Evolutionary conservation across 1,140 invertebrate species (phyloP).

Genomic region (Drosophila orosa): DNA sequence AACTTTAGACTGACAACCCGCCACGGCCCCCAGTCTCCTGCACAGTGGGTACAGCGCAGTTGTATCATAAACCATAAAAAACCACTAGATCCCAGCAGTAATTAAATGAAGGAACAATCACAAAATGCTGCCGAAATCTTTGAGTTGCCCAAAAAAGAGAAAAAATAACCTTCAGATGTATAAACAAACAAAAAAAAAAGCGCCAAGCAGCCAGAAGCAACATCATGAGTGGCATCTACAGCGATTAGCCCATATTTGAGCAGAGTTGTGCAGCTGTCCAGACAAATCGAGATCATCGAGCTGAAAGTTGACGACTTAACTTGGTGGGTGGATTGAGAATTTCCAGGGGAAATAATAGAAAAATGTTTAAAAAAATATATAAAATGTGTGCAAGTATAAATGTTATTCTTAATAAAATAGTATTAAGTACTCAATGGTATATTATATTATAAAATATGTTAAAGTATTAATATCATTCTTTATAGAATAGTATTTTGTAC

Average conservation of each 20-base stretch:
- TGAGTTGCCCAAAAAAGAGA: conserved; percentile 48
- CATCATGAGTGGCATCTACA: conserved; percentile 23
- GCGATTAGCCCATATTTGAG: conserved; percentile 59
- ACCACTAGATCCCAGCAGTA: conserved; percentile 50
- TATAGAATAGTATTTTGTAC: no score
- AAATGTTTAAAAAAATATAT: no score
- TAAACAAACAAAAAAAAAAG: conserved; percentile 69
- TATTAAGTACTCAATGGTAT: no score
- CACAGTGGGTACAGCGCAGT: conserved; percentile 40
- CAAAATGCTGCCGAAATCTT: conserved; percentile 60
- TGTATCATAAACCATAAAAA: conserved; percentile 66
- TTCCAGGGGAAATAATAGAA: background rate
- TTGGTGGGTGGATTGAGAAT: conserved; percentile 13
- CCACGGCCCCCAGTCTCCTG: conserved; percentile 8
- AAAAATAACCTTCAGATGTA: conserved; percentile 69
- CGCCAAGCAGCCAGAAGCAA: conserved; percentile 49
- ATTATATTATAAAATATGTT: no score
- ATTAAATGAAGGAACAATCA: conserved; percentile 54
- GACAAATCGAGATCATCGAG: conserved; percentile 38
- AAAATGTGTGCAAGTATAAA: no score
- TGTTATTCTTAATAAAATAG: no score
- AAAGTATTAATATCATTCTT: background rate
- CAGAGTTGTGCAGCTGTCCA: conserved; percentile 35
- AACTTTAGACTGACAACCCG: conserved; percentile 64
- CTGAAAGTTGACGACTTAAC: conserved; percentile 7